Percentiles rank a stretch among this genome's conserved stretches.
Conservation (phyloP, 2,113 vertebrate species). For the Gorsachius goisagi region DNA sequence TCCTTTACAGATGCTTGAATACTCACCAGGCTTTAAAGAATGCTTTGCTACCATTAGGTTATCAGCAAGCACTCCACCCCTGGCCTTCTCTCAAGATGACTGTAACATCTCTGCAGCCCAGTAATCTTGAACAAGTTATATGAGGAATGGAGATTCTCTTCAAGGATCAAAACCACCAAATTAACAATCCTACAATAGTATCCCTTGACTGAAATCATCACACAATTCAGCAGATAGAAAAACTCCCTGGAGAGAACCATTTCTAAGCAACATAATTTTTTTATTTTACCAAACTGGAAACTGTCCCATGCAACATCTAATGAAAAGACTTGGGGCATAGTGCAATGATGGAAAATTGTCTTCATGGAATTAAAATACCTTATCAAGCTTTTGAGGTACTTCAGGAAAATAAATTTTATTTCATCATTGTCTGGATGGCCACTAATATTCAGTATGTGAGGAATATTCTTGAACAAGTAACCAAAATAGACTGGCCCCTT, state of each 20-base stretch:
- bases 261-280: neutral
- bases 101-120: neutral
- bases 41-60: neutral
- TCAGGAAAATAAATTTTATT: neutral
- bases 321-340: neutral
- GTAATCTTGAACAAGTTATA: neutral
- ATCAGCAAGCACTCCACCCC: neutral
- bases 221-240: neutral
- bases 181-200: neutral
- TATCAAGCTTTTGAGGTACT: neutral
- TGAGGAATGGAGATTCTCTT: conserved; percentile 32
- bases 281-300: neutral
- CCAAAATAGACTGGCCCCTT: neutral
- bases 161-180: conserved; percentile 15
- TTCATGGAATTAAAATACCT: neutral
- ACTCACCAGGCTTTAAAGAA: neutral
- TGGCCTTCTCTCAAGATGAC: neutral
- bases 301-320: neutral
- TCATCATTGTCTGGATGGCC: neutral
- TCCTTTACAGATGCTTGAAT: neutral
- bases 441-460: neutral
- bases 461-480: neutral
- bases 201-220: neutral
- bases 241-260: neutral
- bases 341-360: neutral